A percentile compares a stretch with the other conserved stretches of the same genome.
Evolutionary conservation across 30 jellyfish, hydroid and myxozoan genomes (phyloP).

Genomic region (Pelagia noctiluca): DNA sequence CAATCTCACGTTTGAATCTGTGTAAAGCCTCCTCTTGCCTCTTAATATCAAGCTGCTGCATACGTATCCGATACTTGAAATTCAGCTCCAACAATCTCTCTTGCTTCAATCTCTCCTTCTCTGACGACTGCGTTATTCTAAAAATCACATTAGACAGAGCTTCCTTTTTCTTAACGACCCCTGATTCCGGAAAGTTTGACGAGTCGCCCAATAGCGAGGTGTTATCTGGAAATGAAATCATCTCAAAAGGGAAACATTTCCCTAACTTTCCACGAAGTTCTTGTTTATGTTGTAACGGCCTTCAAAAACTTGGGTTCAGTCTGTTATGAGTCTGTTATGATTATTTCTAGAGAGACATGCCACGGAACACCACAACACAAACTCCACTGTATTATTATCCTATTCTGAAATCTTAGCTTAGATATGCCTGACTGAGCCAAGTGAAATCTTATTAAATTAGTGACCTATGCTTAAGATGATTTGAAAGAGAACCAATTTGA

Average conservation of each 20-base stretch:
- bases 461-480: too few relatives aligned
- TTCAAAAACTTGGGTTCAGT: too few relatives aligned
- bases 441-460: too few relatives aligned
- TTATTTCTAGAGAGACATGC: too few relatives aligned
- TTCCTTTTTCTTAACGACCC: constrained; percentile 42
- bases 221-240: constrained; percentile 2
- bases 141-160: constrained; percentile 59
- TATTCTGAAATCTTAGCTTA: too few relatives aligned
- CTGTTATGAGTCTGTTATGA: too few relatives aligned
- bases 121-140: constrained; percentile 67
- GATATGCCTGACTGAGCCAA: too few relatives aligned
- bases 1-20: constrained; percentile 41
- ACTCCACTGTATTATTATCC: too few relatives aligned
- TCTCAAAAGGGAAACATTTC: too few relatives aligned
- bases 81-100: constrained; percentile 54
- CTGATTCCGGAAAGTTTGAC: constrained; percentile 65
- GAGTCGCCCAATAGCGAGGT: constrained; percentile 52
- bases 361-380: too few relatives aligned
- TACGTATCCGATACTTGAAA: constrained; percentile 33
- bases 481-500: too few relatives aligned
- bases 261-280: not conserved
- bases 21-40: constrained; percentile 27
- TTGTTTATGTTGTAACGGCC: not conserved
- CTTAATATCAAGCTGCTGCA: constrained; percentile 37
- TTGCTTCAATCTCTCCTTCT: constrained; percentile 25